Conservation (phyloP, 92 coral and sea anemone species). For the Palythoa grandiflora region DNA sequence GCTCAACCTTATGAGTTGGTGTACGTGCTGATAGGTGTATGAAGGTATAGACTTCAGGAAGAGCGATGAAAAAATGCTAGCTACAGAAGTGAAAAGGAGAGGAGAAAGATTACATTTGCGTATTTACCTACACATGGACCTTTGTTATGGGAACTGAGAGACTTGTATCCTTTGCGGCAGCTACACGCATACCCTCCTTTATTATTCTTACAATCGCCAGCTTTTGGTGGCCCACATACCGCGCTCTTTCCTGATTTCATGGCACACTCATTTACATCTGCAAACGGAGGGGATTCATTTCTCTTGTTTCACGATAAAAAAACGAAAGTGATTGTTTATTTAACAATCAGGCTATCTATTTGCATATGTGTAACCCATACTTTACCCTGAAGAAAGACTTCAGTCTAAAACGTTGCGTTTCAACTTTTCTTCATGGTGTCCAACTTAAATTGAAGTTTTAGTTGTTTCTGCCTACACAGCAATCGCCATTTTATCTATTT, state of each 20-base stretch:
- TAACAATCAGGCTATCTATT: no score
- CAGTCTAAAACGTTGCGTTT: no score
- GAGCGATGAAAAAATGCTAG: background rate
- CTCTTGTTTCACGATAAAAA: background rate
- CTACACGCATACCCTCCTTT: constrained; percentile 59
- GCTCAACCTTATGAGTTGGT: no score
- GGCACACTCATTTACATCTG: constrained; percentile 29
- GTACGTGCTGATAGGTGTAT: background rate
- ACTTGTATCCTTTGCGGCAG: constrained; percentile 55
- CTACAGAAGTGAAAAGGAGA: background rate
- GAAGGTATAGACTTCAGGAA: background rate
- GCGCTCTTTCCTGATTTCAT: background rate
- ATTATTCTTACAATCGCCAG: constrained; percentile 51
- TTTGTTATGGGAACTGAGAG: background rate
- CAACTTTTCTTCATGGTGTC: no score
- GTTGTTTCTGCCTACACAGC: no score
- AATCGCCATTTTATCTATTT: no score
- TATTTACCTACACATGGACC: constrained; percentile 23
- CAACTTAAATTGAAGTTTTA: no score
- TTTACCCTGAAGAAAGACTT: no score
- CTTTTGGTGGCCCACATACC: constrained; percentile 26
- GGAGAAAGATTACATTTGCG: background rate
- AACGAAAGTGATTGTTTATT: no score
- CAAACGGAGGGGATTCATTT: background rate
- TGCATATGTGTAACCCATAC: no score